Conservation (phyloP, 2,113 vertebrate species). For the Calonectris borealis region DNA sequence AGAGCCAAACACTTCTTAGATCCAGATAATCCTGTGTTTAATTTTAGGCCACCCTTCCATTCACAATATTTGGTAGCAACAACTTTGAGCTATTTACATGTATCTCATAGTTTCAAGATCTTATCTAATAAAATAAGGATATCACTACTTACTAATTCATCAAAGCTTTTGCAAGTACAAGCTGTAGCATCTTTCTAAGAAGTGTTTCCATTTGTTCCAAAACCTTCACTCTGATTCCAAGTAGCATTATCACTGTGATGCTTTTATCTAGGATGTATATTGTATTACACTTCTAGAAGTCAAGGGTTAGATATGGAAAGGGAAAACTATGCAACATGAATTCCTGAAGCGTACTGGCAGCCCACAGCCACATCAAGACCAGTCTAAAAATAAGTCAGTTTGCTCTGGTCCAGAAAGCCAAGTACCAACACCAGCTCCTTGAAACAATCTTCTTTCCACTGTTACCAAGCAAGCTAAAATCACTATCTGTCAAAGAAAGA, state of each 20-base stretch:
- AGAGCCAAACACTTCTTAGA: background rate
- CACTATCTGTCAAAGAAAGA: background rate
- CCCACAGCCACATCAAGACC: background rate
- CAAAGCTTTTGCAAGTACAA: background rate
- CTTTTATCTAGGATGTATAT: conserved; percentile 15
- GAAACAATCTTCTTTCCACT: background rate
- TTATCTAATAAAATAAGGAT: background rate
- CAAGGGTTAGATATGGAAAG: background rate
- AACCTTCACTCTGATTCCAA: background rate
- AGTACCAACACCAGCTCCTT: background rate
- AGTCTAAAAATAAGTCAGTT: conserved; percentile 51
- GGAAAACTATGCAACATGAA: conserved; percentile 29
- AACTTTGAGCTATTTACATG: background rate
- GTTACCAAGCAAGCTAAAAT: background rate
- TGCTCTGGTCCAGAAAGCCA: background rate
- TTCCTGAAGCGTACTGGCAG: conserved; percentile 23
- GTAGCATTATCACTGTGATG: conserved; percentile 23
- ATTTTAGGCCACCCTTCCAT: background rate
- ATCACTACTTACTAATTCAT: background rate
- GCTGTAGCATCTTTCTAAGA: conserved; percentile 36
- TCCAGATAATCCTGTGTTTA: background rate
- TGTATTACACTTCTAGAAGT: conserved; percentile 39
- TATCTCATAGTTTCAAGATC: background rate
- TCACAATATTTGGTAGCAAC: background rate
- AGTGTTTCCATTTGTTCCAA: conserved; percentile 23